phyloP scores from a whole-genome alignment of 2,797 vertebrate species.

The Chelmon rostratus region DNA sequence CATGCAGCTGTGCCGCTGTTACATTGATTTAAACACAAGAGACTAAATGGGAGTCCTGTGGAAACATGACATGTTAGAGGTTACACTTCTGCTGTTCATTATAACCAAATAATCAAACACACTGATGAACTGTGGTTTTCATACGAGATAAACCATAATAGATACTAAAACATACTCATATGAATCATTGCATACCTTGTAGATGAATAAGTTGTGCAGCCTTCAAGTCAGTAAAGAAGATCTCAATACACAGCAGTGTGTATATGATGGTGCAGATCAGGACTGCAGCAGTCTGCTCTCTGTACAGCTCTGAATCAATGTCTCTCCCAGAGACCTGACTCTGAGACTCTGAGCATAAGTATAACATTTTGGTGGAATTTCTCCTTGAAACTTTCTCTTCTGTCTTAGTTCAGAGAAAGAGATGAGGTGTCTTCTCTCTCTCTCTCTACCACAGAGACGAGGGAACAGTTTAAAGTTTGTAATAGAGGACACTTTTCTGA shows the following conservation, averaged over 20 bases:
- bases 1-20: not conserved
- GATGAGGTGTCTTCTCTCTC: not conserved
- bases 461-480: constrained; percentile 34
- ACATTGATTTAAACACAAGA: not conserved
- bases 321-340: not conserved
- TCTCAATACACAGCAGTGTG: not conserved
- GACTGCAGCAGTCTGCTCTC: constrained; percentile 10
- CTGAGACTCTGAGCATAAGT: not conserved
- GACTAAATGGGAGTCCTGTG: not conserved
- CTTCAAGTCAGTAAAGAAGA: not conserved
- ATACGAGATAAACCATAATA: too few species aligned
- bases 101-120: not conserved
- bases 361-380: constrained; percentile 20
- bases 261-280: not conserved
- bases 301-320: constrained; percentile 1
- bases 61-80: not conserved
- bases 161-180: not conserved
- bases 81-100: not conserved
- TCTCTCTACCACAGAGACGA: not conserved
- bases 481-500: constrained; percentile 40
- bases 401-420: constrained; percentile 14
- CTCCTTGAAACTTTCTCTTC: constrained; percentile 14
- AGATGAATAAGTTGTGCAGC: not conserved
- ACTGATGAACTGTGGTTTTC: not conserved
- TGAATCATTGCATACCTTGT: not conserved